A percentile compares a stretch with the other conserved stretches of the same genome.
Conservation (phyloP, 2,113 vertebrate species). For the Euleptes europaea region DNA sequence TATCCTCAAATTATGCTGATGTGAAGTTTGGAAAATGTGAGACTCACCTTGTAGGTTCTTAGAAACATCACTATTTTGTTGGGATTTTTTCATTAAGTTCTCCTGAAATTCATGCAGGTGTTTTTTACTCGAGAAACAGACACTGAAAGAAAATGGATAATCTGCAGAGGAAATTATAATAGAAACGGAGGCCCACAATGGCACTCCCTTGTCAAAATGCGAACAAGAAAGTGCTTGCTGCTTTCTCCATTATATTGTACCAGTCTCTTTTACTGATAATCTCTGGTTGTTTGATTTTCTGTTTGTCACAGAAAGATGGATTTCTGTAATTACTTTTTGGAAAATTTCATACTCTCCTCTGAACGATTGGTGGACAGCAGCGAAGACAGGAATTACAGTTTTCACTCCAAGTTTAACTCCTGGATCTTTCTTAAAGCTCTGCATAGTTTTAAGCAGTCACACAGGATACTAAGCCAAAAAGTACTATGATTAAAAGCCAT, state of each 20-base stretch:
- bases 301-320: not conserved
- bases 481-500: constrained; percentile 61
- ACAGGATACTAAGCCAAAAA: constrained; percentile 58
- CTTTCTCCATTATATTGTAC: constrained; percentile 41
- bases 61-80: too few relatives aligned
- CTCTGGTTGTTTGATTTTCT: constrained; percentile 11
- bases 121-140: not conserved
- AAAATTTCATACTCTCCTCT: constrained; percentile 33
- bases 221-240: constrained; percentile 38
- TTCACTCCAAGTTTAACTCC: constrained; percentile 43
- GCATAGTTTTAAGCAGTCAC: constrained; percentile 47
- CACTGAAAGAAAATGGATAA: constrained; percentile 13
- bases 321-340: constrained; percentile 45
- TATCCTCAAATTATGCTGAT: too few relatives aligned
- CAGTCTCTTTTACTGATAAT: constrained; percentile 29
- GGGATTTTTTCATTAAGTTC: too few relatives aligned
- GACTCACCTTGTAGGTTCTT: too few relatives aligned
- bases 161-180: not conserved
- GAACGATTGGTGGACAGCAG: constrained; percentile 24
- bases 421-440: constrained; percentile 39
- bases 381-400: constrained; percentile 27
- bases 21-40: too few relatives aligned
- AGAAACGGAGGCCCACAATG: constrained; percentile 16
- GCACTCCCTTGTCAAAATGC: constrained; percentile 39
- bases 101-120: not conserved